These are phyloP conservation scores for Alviniconcha strummeri DNA, from an alignment of 2,888 invertebrate species.

Conservation along the genomic window DNA sequence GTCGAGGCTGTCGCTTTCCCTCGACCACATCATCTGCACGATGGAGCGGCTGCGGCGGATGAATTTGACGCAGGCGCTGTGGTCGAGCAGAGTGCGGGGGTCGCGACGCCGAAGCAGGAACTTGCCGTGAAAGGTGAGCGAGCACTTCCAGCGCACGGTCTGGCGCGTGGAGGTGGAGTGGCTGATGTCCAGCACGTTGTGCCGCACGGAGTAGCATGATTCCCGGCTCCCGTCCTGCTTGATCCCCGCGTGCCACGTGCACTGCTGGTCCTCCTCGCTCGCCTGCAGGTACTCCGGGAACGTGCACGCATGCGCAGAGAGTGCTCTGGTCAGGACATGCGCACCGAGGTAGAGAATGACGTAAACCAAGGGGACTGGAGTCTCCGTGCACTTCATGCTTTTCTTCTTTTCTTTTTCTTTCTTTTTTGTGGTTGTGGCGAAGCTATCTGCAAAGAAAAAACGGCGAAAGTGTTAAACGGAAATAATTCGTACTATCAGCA, in stretches of 20 bases:
- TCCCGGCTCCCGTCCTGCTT: conserved; percentile 36
- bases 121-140: conserved; percentile 35
- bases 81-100: conserved; percentile 18
- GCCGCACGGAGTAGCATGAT: conserved; percentile 35
- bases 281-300: conserved; percentile 39
- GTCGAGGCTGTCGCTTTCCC: conserved; percentile 35
- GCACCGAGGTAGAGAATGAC: conserved; percentile 6
- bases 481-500: background rate
- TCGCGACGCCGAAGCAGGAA: conserved; percentile 39
- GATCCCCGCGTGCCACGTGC: conserved; percentile 41
- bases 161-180: background rate
- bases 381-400: background rate
- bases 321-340: background rate
- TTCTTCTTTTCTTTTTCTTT: no score
- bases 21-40: conserved; percentile 54
- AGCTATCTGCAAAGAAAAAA: background rate
- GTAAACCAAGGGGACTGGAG: background rate
- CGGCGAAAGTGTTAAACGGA: background rate
- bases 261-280: conserved; percentile 34
- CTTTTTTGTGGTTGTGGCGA: background rate
- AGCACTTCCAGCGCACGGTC: conserved; percentile 40
- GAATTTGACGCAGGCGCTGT: conserved; percentile 42
- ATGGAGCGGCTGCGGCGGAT: conserved; percentile 35
- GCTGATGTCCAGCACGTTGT: conserved; percentile 39
- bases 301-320: conserved; percentile 32